Base-by-base conservation (phyloP, 1,140 invertebrate species). In the Sycobia sp. region DNA sequence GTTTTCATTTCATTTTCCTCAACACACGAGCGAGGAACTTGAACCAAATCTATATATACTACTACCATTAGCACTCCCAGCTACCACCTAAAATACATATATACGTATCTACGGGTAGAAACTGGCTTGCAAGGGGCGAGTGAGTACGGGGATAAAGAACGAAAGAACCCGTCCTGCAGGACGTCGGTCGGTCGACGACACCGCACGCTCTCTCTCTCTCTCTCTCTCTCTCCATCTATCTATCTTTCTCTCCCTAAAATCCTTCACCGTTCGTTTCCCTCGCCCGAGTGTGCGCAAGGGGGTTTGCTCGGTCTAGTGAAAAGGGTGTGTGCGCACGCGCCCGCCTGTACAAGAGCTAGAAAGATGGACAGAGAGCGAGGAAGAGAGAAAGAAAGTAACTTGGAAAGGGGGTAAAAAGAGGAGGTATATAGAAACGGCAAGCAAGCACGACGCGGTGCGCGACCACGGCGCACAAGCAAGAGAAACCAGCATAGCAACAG, bases 401-500 rank as follows among this genome's bases (percentile, higher is more conserved):
- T n/a, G n/a, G 38, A 36, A 36, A 44, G 49, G 59, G 55, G 70
- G 47, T 38, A 53, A 41, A 61, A 51, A 62, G 64, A 66, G 63
- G 29, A 16, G 47, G n/a, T n/a, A n/a, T n/a, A n/a, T n/a, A n/a
- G n/a, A n/a, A n/a, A n/a, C n/a, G n/a, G n/a, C n/a, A n/a, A n/a
- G n/a, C n/a, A n/a, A n/a, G n/a, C n/a, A n/a, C n/a, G n/a, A n/a
- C n/a, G 27, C 16, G 27, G 16, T 11, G 29, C n/a, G 56, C 11
- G 62, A 56, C 46, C 47, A 39, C 43, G 66, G 56, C 65, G 66
- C 58, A 66, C 58, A 66, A 65, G 61, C 67, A 68, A 62, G 71
- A 69, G 73, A 63, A 71, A 69, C 76, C 76, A 73, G 78, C 78
- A 81, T 79, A 80, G 78, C 78, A 80, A 79, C 78, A 80, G 78